Base-by-base conservation (phyloP, 2,797 vertebrate species). In the Picus viridis region DNA sequence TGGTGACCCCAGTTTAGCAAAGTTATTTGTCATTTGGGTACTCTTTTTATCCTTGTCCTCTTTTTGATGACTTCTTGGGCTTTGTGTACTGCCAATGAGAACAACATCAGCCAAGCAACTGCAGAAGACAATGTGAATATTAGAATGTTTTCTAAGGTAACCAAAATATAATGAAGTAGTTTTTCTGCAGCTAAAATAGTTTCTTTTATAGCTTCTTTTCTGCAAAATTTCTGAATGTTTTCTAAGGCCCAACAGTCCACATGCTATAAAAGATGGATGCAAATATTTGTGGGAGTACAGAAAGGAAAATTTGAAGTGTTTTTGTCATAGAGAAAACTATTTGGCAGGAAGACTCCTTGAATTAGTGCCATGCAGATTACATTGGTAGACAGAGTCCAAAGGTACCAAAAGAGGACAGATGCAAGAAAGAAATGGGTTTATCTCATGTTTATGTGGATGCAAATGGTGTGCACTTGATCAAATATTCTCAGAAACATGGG, bases 321-420 rank as follows among this genome's bases (percentile, higher is more conserved):
- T 89, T 91, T 84, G 67, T 93, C 26, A 7, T 16, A 70, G 30
- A 34, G 58, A 91, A 91, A 88, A 86, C 20, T 93, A 17, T 41
- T 91, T 86, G 87, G 62, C 85, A 92, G 36, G 45, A 82, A n/a
- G 10, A 62, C 9, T 74, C 83, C 75, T 90, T 89, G 73, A 91
- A 67, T 87, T 79, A 86, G 32, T 91, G 85, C 89, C 85, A 94
- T 36, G 3, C 36, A 58, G 71, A 89, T 95, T 77, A 68, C 81
- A 69, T 71, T 86, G 87, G 45, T 86, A 68, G 63, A 41, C 41
- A 74, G 85, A 88, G 77, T 91, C 59, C 58, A 91, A 86, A 92
- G 32, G 61, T 90, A 88, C 81, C 26, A 19, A 58, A 89, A 88
- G 36, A 82, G 57, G 68, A 89, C 63, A 86, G 74, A 85, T 88